Percentiles rank a stretch among this genome's conserved stretches.
These are phyloP conservation scores for Trinorchestia longiramus DNA, from an alignment of 1,140 invertebrate species.

Conservation along the genomic window DNA sequence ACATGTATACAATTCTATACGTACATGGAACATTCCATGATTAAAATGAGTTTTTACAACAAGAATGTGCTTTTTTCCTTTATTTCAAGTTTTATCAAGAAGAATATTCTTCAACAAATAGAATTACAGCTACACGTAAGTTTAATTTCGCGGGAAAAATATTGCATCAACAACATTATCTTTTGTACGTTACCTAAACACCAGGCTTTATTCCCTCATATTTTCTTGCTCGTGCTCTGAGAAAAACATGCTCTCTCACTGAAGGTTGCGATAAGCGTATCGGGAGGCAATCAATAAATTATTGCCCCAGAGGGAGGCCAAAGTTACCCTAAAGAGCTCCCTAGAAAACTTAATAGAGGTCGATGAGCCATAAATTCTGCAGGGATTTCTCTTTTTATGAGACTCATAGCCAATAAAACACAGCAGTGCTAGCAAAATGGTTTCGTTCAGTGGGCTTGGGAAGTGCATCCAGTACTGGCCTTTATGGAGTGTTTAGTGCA, in stretches of 20 bases:
- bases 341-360: constrained; percentile 45
- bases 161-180: neutral
- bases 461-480: neutral
- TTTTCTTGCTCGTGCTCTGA: neutral
- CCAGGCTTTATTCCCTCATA: neutral
- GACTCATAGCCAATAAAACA: constrained; percentile 19
- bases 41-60: neutral
- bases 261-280: constrained; percentile 41
- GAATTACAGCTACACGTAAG: neutral
- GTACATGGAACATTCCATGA: neutral
- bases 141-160: neutral
- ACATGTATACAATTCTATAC: neutral
- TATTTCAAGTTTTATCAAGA: neutral
- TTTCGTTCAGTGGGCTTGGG: neutral
- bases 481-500: neutral
- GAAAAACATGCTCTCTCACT: neutral
- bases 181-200: neutral
- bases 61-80: neutral
- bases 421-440: neutral
- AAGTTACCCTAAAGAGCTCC: constrained; percentile 43
- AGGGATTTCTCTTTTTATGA: constrained; percentile 23
- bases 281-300: constrained; percentile 34
- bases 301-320: neutral
- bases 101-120: neutral
- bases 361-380: constrained; percentile 49